These are phyloP conservation scores for Carcina quercana DNA, from an alignment of 2,888 invertebrate species.

Conservation along the genomic window DNA sequence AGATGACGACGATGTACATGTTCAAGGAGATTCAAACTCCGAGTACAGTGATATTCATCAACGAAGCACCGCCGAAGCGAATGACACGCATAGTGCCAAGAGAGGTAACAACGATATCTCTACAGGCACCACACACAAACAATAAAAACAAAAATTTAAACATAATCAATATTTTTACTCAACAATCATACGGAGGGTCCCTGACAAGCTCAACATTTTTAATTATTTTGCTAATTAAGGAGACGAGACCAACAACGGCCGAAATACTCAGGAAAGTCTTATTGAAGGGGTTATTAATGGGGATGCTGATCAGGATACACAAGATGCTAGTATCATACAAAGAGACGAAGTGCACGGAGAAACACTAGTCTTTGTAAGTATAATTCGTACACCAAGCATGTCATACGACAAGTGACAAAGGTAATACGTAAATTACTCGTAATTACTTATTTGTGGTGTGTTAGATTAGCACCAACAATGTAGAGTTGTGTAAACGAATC, in stretches of 20 bases:
- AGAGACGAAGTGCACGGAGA: slow-evolving; percentile 53
- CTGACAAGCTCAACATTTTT: slow-evolving; percentile 69
- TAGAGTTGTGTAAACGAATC: slow-evolving; percentile 58
- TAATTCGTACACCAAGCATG: slow-evolving; percentile 41
- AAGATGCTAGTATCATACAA: slow-evolving; percentile 63
- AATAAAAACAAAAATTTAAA: slow-evolving; percentile 55
- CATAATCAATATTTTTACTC: slow-evolving; percentile 42
- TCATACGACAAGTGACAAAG: slow-evolving; percentile 43
- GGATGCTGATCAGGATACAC: slow-evolving; percentile 63
- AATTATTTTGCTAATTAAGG: slow-evolving; percentile 73
- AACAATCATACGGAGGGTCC: slow-evolving; percentile 59
- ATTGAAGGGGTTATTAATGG: slow-evolving; percentile 66
- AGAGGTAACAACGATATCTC: slow-evolving; percentile 59
- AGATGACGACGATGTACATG: slow-evolving; percentile 72
- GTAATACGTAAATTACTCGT: slow-evolving; percentile 58
- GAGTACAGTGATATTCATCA: slow-evolving; percentile 56
- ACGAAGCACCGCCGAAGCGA: slow-evolving; percentile 50
- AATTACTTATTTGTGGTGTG: slow-evolving; percentile 63
- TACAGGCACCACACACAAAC: slow-evolving; percentile 61
- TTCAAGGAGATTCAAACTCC: slow-evolving; percentile 59
- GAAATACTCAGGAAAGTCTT: slow-evolving; percentile 62
- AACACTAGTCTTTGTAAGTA: slow-evolving; percentile 63
- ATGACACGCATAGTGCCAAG: slow-evolving; percentile 56
- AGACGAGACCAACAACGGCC: slow-evolving; percentile 53
- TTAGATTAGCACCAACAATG: slow-evolving; percentile 61